These are phyloP conservation scores for cattle (Bos taurus) DNA, from an alignment of 2,113 vertebrate genomes.

Conservation along the genomic window DNA sequence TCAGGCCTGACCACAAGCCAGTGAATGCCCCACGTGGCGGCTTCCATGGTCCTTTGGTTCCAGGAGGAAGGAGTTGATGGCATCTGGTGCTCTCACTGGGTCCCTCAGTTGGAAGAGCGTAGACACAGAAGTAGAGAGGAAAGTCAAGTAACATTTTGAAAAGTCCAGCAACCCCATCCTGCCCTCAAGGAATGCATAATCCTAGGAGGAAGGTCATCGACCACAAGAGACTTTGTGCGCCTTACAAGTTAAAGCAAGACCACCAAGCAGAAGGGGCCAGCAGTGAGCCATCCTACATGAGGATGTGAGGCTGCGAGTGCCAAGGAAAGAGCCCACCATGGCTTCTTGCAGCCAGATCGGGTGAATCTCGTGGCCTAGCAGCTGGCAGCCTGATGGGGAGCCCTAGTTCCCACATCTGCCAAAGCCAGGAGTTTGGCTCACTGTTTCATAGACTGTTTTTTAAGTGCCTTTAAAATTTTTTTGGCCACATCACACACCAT, in stretches of 20 bases:
- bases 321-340: not conserved
- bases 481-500: not conserved
- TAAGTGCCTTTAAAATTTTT: not conserved
- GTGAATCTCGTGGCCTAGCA: not conserved
- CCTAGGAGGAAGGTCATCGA: not conserved
- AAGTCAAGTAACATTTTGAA: not conserved
- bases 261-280: not conserved
- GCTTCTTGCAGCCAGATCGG: not conserved
- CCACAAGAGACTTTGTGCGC: not conserved
- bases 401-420: not conserved
- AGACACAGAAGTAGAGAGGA: not conserved
- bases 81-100: not conserved
- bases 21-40: not conserved
- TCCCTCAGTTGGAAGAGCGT: not conserved
- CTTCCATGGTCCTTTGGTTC: not conserved
- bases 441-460: not conserved
- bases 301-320: not conserved
- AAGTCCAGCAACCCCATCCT: not conserved
- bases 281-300: not conserved
- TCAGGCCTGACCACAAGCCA: slow-evolving; percentile 49
- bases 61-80: not conserved
- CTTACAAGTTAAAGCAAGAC: not conserved
- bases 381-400: not conserved
- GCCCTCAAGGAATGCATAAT: not conserved
- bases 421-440: not conserved